Evolutionary conservation across 2,113 vertebrate genomes (phyloP), one percentile per base, ranked within the genome.

Genomic region (human): DNA sequence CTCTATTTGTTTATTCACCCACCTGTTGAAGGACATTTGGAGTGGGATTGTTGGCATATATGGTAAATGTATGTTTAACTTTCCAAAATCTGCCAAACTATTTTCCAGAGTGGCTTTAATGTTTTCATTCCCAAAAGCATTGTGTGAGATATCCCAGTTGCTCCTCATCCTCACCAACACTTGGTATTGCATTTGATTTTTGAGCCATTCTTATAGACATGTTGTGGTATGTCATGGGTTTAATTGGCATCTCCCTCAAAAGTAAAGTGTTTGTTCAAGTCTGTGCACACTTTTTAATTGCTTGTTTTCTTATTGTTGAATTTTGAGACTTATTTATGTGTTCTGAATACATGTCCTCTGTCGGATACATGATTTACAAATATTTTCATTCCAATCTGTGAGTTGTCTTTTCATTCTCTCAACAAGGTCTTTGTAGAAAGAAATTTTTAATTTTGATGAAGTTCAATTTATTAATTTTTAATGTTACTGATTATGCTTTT

Each of bases 361-460:
- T 81, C 64, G 38, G 23, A 17, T 80, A 61, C 30, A 13, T 32
- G n/a, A 89, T 85, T 79, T 94, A 57, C 48, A 85, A 68, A 70
- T 89, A 91, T 80, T 94, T 87, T 80, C 43, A 25, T 12, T 12
- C 30, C 10, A 30, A 50, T 88, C 8, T 78, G 2, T 68, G 68
- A 57, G 17, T n/a, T 89, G 55, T 48, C 22, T 92, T 96, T 75
- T 92, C 50, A 86, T n/a, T 94, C 64, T 91, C 48, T 78, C 45
- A 89, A 61, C 5, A 40, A 7, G 20, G 30, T 89, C 64, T 92
- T 61, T 92, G 61, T 22, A 81, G 66, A 59, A 25, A 91, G 40
- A 78, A 95, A 72, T 20, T 95, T 89, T 85, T 40, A 40, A 68
- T 94, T 95, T 96, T 80, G 43, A 80, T 80, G 23, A 91, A 35